Percentiles rank a stretch among this genome's conserved stretches.
Conservation (phyloP, 2,888 invertebrate genomes). For the Tineola bisselliella region DNA sequence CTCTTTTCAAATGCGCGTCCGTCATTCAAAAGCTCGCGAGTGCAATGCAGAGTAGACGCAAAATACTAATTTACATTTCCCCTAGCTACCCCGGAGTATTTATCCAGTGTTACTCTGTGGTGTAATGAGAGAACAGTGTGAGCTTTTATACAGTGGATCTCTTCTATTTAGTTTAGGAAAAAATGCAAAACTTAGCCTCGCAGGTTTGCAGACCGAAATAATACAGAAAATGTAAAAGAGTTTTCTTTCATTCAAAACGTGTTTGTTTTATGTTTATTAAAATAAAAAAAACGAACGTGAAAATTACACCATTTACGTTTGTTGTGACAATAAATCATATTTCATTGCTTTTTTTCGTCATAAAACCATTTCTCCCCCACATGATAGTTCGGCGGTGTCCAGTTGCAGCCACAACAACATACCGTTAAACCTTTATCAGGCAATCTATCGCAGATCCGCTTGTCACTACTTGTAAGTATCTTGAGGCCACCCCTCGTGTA, state of each 20-base stretch:
- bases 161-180: not conserved
- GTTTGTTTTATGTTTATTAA: not conserved
- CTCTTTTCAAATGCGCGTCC: conserved; percentile 53
- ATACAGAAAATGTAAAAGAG: not conserved
- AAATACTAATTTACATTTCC: conserved; percentile 57
- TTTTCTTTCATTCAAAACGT: not conserved
- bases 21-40: conserved; percentile 43
- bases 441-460: conserved; percentile 8
- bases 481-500: conserved; percentile 1
- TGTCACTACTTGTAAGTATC: not conserved
- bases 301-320: not conserved
- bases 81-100: conserved; percentile 36
- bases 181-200: not conserved
- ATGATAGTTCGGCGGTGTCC: not conserved
- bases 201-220: not conserved
- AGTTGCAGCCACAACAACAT: not conserved
- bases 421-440: not conserved
- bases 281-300: not conserved
- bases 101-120: conserved; percentile 50
- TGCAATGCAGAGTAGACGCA: conserved; percentile 39
- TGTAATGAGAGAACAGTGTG: conserved; percentile 44
- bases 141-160: conserved; percentile 36
- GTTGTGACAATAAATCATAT: not conserved
- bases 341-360: not conserved
- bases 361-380: not conserved